Base-by-base conservation (phyloP, 1,140 invertebrate species). In the Sarcophaga bullata region DNA sequence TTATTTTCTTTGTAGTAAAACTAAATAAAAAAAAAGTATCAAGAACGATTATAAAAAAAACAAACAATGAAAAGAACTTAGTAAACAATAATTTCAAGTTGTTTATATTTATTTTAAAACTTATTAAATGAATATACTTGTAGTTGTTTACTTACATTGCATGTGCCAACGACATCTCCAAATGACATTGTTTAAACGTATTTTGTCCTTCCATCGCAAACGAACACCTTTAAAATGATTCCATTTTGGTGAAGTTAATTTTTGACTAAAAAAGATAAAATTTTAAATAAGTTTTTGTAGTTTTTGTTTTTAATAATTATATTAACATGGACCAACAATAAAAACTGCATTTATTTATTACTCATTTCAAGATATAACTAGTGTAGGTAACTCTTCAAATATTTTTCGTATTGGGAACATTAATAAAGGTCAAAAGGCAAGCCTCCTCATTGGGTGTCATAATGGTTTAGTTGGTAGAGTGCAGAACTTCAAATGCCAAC, bases 91-190 rank as follows among this genome's bases (percentile, higher is more conserved):
- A 15, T 47, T 75, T 9, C 46, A 75, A 13, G 25, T 6, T n/a
- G 73, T 75, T 47, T 75, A 47, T 47, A 75, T n/a, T 15, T 48
- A 47, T 47, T 47, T 47, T 7, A 75, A 15, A 15, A 6, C 47
- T 15, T 47, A 19, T 6, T 19, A 46, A 47, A 75, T 7, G 13
- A 6, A 48, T 47, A 10, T 75, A 75, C 5, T 15, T 47, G 46
- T 75, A 47, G 3, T 8, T 17, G 50, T 52, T 75, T 84, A 94
- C 95, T 96, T 93, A 99, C 98, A 99, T 92, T 99, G 98, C 96
- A 99, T 98, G 91, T 99, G 98, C 98, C 98, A 99, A 37, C n/a
- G n/a, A 90, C 98, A 99, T 90, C 98, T 94, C 98, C 98, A 99
- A 87, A 99, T 99, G 82, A 99, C 97, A 91, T 99, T 99, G 93